A percentile compares a stretch with the other conserved stretches of the same genome.
Evolutionary conservation across 2,113 vertebrate species (phyloP).

Genomic region (Nibea coibor): DNA sequence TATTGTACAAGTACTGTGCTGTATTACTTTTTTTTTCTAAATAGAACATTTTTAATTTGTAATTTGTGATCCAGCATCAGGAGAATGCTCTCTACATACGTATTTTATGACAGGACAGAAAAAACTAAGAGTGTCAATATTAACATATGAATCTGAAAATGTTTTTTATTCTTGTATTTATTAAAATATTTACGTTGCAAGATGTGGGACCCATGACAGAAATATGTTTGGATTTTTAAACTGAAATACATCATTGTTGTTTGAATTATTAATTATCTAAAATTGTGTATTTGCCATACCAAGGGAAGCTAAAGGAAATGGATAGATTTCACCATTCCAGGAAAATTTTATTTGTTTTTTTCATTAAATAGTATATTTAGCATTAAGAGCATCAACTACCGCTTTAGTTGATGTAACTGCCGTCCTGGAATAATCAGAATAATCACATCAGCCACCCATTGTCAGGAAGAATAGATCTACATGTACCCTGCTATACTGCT

Average conservation of each 20-base stretch:
- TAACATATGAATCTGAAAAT: not conserved
- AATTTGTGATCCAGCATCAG: not conserved
- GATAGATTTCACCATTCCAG: not conserved
- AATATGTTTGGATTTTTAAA: not conserved
- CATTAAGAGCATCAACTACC: not conserved
- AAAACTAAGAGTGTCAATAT: not conserved
- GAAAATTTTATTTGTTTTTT: not conserved
- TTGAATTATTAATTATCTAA: constrained; percentile 17
- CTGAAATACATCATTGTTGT: not conserved
- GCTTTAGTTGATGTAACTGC: not conserved
- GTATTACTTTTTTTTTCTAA: not conserved
- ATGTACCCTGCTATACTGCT: not conserved
- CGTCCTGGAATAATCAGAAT: not conserved
- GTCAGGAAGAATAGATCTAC: constrained; percentile 11
- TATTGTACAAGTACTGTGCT: not conserved
- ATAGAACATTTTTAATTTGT: not conserved
- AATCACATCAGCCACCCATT: constrained; percentile 9
- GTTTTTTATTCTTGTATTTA: too few relatives aligned
- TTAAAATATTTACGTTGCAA: not conserved
- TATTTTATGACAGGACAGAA: constrained; percentile 1
- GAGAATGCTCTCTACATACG: not conserved
- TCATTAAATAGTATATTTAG: not conserved
- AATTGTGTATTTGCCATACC: not conserved
- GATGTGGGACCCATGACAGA: not conserved
- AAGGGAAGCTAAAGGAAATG: not conserved